Percentiles rank a stretch among this genome's conserved stretches.
phyloP scores from a whole-genome alignment of 2,888 invertebrate genomes.

The Tenthredo notha region DNA sequence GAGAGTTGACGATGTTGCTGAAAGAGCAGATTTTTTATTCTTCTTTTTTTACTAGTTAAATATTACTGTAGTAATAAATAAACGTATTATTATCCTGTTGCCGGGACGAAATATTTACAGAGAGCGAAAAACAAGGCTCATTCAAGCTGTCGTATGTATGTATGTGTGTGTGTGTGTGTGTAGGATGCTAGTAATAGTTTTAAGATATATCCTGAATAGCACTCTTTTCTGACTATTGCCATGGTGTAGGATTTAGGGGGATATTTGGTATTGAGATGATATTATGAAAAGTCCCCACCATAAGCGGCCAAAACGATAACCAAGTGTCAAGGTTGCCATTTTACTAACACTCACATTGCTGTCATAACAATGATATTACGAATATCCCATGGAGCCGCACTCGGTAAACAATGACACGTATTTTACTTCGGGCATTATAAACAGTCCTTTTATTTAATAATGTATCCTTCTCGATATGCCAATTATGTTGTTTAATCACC shows the following conservation, averaged over 20 bases:
- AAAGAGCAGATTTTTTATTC: background rate
- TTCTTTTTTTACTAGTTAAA: background rate
- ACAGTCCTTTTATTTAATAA: conserved; percentile 12
- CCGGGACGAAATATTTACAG: background rate
- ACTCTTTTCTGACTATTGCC: background rate
- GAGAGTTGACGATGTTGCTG: background rate
- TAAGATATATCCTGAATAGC: background rate
- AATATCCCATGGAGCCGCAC: conserved; percentile 9
- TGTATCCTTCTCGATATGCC: background rate
- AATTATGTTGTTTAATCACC: conserved; percentile 18
- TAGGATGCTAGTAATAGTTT: background rate
- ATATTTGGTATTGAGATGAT: conserved; percentile 17
- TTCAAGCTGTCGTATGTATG: background rate
- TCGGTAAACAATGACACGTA: conserved; percentile 27
- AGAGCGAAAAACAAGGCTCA: background rate
- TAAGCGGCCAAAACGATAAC: conserved; percentile 69
- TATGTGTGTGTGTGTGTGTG: background rate
- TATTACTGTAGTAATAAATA: background rate
- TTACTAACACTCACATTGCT: conserved; percentile 61
- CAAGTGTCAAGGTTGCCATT: conserved; percentile 77
- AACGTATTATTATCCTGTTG: background rate
- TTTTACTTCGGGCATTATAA: conserved; percentile 8
- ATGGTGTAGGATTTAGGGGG: conserved; percentile 6
- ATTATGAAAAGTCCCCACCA: conserved; percentile 39
- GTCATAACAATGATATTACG: conserved; percentile 50